Evolutionary conservation across 2,888 invertebrate species (phyloP), one percentile per base, ranked within the genome.

Genomic region (Fissipunctia ypsillon): DNA sequence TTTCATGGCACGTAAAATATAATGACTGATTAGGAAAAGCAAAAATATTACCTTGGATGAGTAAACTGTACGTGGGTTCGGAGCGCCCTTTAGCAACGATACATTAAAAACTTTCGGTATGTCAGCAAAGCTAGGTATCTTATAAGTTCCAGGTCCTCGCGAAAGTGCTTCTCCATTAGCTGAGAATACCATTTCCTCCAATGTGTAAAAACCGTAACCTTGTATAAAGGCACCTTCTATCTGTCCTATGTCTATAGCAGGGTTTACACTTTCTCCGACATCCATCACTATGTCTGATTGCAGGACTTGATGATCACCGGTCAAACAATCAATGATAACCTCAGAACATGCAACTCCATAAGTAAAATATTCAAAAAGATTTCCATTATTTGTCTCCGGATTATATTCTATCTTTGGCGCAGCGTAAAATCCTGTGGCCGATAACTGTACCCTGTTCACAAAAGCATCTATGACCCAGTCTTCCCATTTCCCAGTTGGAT

Each of bases 251-350:
- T 99, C 99, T 79, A 99, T 98, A 1, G 98, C 98, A 2, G 99
- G 99, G 92, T 99, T 99, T 71, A 99, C 93, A 93, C 98, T 98
- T 88, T 98, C 97, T 0, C 99, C 99, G 54, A 99, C 95, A 94
- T 99, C 99, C 98, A 99, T 99, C 0, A 99, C 98, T 83, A 99
- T 98, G 88, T 99, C 98, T 9, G 98, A 98, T 87, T 97, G 96
- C 35, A 98, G 90, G 2, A 98, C 97, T 94, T 97, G 97, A 93
- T 99, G 98, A 90, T 98, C 98, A 12, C 99, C 99, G 38, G 98
- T 98, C 50, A 99, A 94, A 86, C 98, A 98, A 92, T 99, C 98
- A 16, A 99, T 97, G 92, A 98, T 97, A n/a, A 98, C 98, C 93
- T 98, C 98, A 1, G 98, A 97, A 88, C 97, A 98, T 3, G 98